phyloP scores from a whole-genome alignment of 1,140 invertebrate species.

The Gonatopus flavifemur region DNA sequence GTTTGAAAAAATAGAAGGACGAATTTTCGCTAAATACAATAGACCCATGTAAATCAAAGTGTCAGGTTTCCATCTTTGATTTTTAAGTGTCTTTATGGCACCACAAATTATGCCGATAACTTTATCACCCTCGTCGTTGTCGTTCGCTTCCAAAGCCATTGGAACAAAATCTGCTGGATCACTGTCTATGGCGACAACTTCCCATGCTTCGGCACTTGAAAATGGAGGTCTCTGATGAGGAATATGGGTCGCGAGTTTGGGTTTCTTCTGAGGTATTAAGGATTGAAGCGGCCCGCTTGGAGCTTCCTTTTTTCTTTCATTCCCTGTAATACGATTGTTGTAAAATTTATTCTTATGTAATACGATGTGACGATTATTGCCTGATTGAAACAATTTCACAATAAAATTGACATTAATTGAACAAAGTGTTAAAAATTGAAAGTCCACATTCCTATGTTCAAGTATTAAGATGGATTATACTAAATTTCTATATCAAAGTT shows the following conservation, averaged over 20 bases:
- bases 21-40: slow-evolving; percentile 79
- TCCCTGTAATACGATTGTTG: too few species aligned
- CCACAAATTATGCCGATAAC: slow-evolving; percentile 64
- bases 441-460: too few species aligned
- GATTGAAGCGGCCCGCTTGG: slow-evolving; percentile 47
- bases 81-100: slow-evolving; percentile 68
- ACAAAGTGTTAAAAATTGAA: too few species aligned
- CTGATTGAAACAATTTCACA: too few species aligned
- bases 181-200: slow-evolving; percentile 61
- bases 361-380: too few species aligned
- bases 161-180: slow-evolving; percentile 65
- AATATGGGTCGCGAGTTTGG: slow-evolving; percentile 44
- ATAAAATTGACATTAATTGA: too few species aligned
- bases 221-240: slow-evolving; percentile 42
- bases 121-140: slow-evolving; percentile 66
- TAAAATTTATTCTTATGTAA: too few species aligned
- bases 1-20: slow-evolving; percentile 76
- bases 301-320: slow-evolving; percentile 61
- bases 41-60: slow-evolving; percentile 75
- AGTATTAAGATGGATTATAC: too few species aligned
- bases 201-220: slow-evolving; percentile 62
- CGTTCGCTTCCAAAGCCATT: slow-evolving; percentile 60
- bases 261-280: slow-evolving; percentile 52
- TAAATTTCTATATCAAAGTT: too few species aligned
- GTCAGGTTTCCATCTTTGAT: slow-evolving; percentile 78